Conservation (phyloP, 2,797 vertebrate species). For the Sebastiscus albofasciatus region DNA sequence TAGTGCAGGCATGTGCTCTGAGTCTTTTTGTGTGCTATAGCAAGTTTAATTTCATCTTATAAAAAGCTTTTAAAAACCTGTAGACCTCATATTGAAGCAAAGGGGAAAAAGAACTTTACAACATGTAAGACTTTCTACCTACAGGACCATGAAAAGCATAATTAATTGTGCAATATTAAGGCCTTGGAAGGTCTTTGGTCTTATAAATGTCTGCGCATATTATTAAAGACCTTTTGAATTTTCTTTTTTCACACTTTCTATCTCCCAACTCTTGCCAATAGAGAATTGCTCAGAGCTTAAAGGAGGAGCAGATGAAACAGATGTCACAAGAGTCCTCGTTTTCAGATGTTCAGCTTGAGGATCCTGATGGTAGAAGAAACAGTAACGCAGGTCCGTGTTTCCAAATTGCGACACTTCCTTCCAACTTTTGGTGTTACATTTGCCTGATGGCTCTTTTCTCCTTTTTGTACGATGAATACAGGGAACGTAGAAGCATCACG, state of each 20-base stretch:
- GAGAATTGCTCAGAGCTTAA: conserved; percentile 97
- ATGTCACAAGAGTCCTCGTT: conserved; percentile 85
- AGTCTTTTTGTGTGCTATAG: not conserved
- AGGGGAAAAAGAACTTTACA: not conserved
- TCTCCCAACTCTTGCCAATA: conserved; percentile 54
- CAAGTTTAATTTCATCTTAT: conserved; percentile 19
- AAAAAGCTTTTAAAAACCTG: conserved; percentile 2
- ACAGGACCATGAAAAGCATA: conserved; percentile 1
- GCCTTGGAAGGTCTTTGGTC: not conserved
- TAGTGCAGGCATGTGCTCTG: not conserved
- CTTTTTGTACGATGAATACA: conserved; percentile 50
- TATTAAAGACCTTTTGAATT: not conserved
- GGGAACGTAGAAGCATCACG: conserved; percentile 84
- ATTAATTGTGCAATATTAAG: conserved; percentile 1
- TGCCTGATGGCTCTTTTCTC: conserved; percentile 25
- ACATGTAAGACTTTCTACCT: conserved; percentile 10
- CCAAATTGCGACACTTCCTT: not conserved
- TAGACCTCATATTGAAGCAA: conserved; percentile 1
- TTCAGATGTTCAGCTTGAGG: conserved; percentile 92
- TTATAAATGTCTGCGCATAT: not conserved
- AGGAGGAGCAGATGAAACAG: conserved; percentile 92
- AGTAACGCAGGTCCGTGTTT: conserved; percentile 80
- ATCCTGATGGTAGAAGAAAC: conserved; percentile 82
- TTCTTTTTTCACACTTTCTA: not conserved
- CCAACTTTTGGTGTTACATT: conserved; percentile 3